Evolutionary conservation across 2,113 vertebrate genomes (phyloP).

Genomic region (Lepus europaeus): DNA sequence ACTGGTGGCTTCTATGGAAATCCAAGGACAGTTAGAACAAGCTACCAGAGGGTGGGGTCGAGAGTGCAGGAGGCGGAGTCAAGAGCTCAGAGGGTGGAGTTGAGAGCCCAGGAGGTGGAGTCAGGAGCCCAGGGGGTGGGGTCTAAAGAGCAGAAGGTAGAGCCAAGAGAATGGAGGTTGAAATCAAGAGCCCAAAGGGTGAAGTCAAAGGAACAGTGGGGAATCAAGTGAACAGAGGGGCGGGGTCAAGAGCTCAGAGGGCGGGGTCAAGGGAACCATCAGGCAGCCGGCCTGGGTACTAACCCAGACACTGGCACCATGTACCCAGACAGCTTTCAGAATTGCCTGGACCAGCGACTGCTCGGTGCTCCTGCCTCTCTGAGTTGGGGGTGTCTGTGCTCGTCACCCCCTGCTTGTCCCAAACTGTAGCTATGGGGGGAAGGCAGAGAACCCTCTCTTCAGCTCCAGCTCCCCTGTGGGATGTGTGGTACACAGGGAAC

Average conservation of each 20-base stretch:
- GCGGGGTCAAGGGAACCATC: too few species aligned
- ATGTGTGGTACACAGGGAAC: background rate
- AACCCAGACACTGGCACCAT: background rate
- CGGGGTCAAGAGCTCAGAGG: too few species aligned
- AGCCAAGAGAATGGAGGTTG: too few species aligned
- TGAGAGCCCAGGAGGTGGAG: background rate
- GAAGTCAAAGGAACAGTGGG: too few species aligned
- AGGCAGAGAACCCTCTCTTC: background rate
- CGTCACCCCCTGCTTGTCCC: background rate
- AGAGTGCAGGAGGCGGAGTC: too few species aligned
- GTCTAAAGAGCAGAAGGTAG: too few species aligned
- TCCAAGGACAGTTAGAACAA: background rate
- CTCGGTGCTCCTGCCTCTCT: rapidly evolving
- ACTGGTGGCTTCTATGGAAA: background rate
- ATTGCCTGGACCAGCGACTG: background rate
- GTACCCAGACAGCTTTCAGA: background rate
- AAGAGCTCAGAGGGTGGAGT: background rate
- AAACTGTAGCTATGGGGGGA: too few species aligned
- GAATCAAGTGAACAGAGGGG: too few species aligned
- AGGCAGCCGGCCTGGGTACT: too few species aligned
- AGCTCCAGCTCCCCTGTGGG: background rate
- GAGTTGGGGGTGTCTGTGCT: background rate
- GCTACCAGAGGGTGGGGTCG: too few species aligned
- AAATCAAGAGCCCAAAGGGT: too few species aligned
- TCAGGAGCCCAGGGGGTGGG: background rate